Evolutionary conservation across 2,113 vertebrate species (phyloP).

Genomic region (Pituophis catenifer): DNA sequence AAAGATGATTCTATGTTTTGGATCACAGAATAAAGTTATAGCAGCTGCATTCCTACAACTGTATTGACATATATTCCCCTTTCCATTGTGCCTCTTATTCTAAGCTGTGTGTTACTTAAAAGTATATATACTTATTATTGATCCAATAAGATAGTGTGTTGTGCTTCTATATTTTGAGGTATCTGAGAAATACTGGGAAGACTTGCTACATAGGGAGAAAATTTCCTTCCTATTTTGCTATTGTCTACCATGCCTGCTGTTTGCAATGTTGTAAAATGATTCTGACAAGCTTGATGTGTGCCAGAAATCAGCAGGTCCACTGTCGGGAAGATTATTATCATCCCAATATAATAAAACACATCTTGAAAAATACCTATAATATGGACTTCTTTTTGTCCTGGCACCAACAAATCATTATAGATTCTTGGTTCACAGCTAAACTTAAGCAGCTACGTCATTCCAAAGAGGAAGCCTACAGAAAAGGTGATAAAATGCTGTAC

Average conservation of each 20-base stretch:
- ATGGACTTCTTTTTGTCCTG: conserved; percentile 45
- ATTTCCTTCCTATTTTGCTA: conserved; percentile 54
- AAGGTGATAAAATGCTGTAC: no score
- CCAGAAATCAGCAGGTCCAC: conserved; percentile 53
- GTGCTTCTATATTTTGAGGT: conserved; percentile 28
- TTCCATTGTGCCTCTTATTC: background rate
- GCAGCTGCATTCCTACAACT: background rate
- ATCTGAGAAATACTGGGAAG: conserved; percentile 24
- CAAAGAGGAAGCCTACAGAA: no score
- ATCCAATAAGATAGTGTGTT: background rate
- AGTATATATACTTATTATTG: background rate
- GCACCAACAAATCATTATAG: conserved; percentile 7
- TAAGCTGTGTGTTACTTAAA: background rate
- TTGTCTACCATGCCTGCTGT: conserved; percentile 48
- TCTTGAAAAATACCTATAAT: conserved; percentile 46
- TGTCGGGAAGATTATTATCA: conserved; percentile 61
- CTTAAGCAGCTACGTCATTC: no score
- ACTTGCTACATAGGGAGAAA: conserved; percentile 37
- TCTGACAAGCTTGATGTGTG: conserved; percentile 57
- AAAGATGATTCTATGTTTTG: background rate
- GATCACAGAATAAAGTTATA: background rate
- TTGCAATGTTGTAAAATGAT: conserved; percentile 59
- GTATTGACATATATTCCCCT: background rate
- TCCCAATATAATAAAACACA: conserved; percentile 60
- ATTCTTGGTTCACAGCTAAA: no score